Evolutionary conservation across 2,888 invertebrate species (phyloP).

Genomic region (Ornithoptera priamus): DNA sequence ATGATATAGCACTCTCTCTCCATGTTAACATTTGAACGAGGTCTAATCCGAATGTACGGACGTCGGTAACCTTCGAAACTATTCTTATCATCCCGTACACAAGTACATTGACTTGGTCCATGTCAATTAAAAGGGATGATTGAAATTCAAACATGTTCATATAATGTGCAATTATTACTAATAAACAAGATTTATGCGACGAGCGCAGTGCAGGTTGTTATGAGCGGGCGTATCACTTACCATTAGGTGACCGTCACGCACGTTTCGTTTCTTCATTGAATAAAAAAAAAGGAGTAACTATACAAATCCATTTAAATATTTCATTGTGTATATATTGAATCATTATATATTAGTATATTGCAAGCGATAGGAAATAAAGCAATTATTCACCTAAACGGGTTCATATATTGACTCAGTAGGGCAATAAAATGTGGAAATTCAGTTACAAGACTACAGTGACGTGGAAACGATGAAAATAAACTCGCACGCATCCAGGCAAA

Average conservation of each 20-base stretch:
- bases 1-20: conserved; percentile 1
- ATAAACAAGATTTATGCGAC: too few relatives aligned
- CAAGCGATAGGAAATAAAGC: not conserved
- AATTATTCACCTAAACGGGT: conserved; percentile 7
- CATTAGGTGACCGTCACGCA: too few relatives aligned
- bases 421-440: conserved; percentile 15
- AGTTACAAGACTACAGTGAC: conserved; percentile 20
- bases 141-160: too few relatives aligned
- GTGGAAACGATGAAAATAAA: conserved; percentile 22
- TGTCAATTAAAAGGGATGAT: not conserved
- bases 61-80: conserved; percentile 18
- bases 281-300: too few relatives aligned
- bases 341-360: too few relatives aligned
- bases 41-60: not conserved
- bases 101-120: conserved; percentile 11
- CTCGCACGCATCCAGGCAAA: conserved; percentile 11
- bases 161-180: too few relatives aligned
- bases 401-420: not conserved
- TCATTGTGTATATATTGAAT: too few relatives aligned
- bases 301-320: too few relatives aligned
- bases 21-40: not conserved
- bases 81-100: conserved; percentile 9
- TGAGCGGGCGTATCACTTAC: too few relatives aligned
- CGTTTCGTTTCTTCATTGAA: too few relatives aligned
- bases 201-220: too few relatives aligned